Evolutionary conservation across 2,113 vertebrate genomes (phyloP).

Genomic region (Bolborhynchus lineola): DNA sequence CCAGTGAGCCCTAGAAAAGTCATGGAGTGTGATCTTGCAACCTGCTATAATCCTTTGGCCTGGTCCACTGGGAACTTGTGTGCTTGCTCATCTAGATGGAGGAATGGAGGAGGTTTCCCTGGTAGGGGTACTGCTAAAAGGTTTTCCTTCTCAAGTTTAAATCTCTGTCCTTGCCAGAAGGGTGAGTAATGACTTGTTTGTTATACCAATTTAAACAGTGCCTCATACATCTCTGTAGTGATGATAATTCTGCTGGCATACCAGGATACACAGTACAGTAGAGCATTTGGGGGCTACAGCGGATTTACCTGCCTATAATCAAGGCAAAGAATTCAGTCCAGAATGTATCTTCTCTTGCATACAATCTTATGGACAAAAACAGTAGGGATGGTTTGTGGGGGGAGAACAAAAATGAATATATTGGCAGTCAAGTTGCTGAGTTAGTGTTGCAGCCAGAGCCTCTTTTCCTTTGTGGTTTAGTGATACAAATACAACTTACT

Average conservation of each 20-base stretch:
- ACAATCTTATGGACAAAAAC: not conserved
- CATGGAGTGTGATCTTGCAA: not conserved
- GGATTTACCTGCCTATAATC: not conserved
- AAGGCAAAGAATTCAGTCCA: not conserved
- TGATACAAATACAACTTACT: not conserved
- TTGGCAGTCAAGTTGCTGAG: not conserved
- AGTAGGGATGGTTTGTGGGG: not conserved
- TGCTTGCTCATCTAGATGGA: not conserved
- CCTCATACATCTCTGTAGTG: not conserved
- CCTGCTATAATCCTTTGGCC: not conserved
- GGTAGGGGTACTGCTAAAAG: not conserved
- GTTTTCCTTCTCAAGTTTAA: not conserved
- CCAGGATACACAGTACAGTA: not conserved
- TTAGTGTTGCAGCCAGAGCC: not conserved
- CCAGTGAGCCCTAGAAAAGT: not conserved
- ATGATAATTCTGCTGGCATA: not conserved
- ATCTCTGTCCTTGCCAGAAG: not conserved
- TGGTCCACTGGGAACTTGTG: not conserved
- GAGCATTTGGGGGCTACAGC: accelerated
- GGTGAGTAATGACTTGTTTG: not conserved
- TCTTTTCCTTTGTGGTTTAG: not conserved
- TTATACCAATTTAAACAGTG: not conserved
- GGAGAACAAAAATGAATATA: not conserved
- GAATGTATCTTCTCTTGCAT: not conserved
- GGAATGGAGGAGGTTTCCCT: not conserved